These are phyloP conservation scores for Acleris cristana DNA, from an alignment of 2,888 invertebrate species.

Conservation along the genomic window DNA sequence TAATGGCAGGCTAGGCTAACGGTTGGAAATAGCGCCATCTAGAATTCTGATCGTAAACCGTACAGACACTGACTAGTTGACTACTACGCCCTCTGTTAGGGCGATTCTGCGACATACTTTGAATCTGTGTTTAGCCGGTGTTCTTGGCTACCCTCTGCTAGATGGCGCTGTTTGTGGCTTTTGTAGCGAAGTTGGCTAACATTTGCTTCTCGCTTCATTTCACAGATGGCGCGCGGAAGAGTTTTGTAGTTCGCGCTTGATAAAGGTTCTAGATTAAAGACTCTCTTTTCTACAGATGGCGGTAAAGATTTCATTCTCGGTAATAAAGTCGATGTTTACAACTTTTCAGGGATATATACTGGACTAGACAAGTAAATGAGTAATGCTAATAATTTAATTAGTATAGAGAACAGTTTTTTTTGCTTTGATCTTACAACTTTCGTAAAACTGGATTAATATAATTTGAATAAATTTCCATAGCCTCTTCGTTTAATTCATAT, in stretches of 20 bases:
- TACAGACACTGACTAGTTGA: not conserved
- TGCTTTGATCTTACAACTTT: too few relatives aligned
- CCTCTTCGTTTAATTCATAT: too few relatives aligned
- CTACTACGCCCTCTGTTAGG: slow-evolving; percentile 9
- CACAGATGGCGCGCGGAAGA: slow-evolving; percentile 19
- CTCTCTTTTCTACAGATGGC: not conserved
- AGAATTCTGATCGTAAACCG: not conserved
- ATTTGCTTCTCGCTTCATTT: not conserved
- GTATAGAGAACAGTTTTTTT: too few relatives aligned
- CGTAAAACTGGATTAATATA: too few relatives aligned
- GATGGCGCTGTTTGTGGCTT: slow-evolving; percentile 44
- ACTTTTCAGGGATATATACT: too few relatives aligned
- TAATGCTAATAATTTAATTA: too few relatives aligned
- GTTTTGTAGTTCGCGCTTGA: not conserved
- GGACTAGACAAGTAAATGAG: too few relatives aligned
- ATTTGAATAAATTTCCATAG: too few relatives aligned
- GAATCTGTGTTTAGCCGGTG: not conserved
- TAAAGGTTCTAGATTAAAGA: not conserved
- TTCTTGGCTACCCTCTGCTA: slow-evolving; percentile 42
- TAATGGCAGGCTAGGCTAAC: not conserved
- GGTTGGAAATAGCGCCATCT: slow-evolving; percentile 16
- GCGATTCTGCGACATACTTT: not conserved
- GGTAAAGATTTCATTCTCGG: not conserved
- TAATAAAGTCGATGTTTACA: too few relatives aligned
- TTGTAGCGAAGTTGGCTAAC: not conserved